Conservation (phyloP, 2,797 vertebrate species). For the Molothrus ater region DNA sequence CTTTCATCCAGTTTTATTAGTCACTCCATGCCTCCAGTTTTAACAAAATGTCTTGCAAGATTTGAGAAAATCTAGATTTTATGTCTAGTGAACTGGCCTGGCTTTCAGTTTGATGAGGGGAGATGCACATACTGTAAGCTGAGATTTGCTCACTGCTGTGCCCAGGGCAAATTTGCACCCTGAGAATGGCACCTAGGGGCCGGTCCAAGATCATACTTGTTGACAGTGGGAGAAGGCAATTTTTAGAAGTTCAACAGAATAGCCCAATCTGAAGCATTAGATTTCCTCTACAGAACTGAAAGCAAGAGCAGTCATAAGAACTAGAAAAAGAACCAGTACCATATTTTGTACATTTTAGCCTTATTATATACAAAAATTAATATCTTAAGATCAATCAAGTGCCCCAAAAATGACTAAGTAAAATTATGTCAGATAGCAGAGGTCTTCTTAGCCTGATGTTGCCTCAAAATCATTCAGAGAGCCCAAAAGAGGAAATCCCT, state of each 20-base stretch:
- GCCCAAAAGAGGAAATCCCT: neutral
- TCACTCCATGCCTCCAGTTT: neutral
- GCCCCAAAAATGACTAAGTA: neutral
- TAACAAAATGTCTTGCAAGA: neutral
- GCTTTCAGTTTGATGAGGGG: neutral
- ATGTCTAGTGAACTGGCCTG: neutral
- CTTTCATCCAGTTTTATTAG: neutral
- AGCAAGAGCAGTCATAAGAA: neutral
- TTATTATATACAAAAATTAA: neutral
- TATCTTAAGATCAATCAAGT: neutral
- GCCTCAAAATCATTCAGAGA: neutral
- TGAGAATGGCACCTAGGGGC: neutral
- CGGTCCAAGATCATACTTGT: neutral
- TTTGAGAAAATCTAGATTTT: neutral
- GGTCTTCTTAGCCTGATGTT: neutral
- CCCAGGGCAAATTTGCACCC: neutral
- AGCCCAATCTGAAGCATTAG: neutral
- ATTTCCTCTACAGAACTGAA: neutral
- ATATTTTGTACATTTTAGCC: neutral
- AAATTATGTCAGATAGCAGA: neutral
- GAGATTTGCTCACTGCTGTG: neutral
- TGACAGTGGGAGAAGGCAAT: neutral
- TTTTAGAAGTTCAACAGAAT: neutral
- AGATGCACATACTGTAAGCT: rapidly evolving
- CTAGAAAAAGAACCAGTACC: neutral